phyloP scores from a whole-genome alignment of 1,140 invertebrate genomes.

The Hypothenemus hampei region DNA sequence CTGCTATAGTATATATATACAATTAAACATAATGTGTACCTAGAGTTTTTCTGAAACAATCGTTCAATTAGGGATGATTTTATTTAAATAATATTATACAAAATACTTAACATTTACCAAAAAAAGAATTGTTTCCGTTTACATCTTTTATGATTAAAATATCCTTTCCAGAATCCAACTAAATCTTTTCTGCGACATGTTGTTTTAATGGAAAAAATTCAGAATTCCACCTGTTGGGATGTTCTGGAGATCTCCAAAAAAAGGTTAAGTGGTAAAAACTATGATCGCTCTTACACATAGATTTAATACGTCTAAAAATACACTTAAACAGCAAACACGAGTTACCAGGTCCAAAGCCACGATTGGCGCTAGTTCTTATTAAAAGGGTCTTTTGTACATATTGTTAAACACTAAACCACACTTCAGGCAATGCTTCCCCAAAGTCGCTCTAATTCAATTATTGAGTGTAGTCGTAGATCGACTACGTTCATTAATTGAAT shows the following conservation, averaged over 20 bases:
- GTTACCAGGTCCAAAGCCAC: conserved; percentile 43
- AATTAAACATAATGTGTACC: no score
- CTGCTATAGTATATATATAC: no score
- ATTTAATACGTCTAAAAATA: background rate
- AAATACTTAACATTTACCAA: conserved; percentile 35
- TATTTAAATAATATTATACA: conserved; percentile 32
- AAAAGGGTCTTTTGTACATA: conserved; percentile 41
- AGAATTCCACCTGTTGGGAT: conserved; percentile 1
- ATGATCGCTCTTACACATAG: conserved; percentile 31
- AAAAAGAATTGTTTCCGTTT: conserved; percentile 43
- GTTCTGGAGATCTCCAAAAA: conserved; percentile 17
- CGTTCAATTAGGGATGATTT: no score
- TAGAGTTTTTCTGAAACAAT: no score
- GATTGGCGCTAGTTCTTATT: conserved; percentile 44
- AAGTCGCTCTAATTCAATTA: conserved; percentile 25
- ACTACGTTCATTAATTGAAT: conserved; percentile 29
- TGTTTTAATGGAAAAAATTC: background rate
- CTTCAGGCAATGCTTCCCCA: conserved; percentile 46
- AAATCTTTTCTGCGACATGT: conserved; percentile 59
- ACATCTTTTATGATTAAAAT: conserved; percentile 69
- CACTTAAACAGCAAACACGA: conserved; percentile 27
- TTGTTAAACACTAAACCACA: conserved; percentile 47
- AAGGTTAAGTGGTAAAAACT: conserved; percentile 37
- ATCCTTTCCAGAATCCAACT: conserved; percentile 71
- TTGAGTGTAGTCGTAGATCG: conserved; percentile 32